Evolutionary conservation across 2,888 invertebrate genomes (phyloP).

Genomic region (Mythimna impura): DNA sequence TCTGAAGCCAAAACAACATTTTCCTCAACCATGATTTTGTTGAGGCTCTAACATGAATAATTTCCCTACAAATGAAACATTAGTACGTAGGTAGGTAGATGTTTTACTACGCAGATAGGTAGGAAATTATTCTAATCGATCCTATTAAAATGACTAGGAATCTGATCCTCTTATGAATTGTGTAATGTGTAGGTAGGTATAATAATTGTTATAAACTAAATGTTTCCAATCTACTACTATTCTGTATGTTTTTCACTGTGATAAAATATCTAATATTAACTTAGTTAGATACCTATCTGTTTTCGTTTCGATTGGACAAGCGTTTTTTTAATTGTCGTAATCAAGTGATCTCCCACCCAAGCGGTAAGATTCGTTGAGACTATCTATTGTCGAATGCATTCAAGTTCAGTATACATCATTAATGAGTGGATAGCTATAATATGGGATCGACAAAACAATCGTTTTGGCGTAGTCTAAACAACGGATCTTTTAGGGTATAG

Average conservation of each 20-base stretch:
- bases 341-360: background rate
- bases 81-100: background rate
- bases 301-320: background rate
- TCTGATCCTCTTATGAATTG: too few relatives aligned
- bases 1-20: background rate
- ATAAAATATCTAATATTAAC: background rate
- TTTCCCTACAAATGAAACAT: conserved; percentile 9
- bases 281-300: background rate
- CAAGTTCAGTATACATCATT: conserved; percentile 10
- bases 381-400: conserved; percentile 6
- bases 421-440: background rate
- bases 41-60: conserved; percentile 6
- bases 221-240: too few relatives aligned
- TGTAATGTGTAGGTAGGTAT: background rate
- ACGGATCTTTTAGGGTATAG: background rate
- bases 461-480: conserved; percentile 25
- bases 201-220: background rate
- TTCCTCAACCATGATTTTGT: conserved; percentile 4
- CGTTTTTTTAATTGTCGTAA: background rate
- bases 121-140: background rate
- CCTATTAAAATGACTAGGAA: background rate
- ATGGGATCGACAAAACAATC: conserved; percentile 25
- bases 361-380: conserved; percentile 1
- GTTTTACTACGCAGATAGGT: background rate
- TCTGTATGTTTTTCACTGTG: too few relatives aligned